Evolutionary conservation across 2,888 invertebrate genomes (phyloP).

Genomic region (Sisyra terminalis): DNA sequence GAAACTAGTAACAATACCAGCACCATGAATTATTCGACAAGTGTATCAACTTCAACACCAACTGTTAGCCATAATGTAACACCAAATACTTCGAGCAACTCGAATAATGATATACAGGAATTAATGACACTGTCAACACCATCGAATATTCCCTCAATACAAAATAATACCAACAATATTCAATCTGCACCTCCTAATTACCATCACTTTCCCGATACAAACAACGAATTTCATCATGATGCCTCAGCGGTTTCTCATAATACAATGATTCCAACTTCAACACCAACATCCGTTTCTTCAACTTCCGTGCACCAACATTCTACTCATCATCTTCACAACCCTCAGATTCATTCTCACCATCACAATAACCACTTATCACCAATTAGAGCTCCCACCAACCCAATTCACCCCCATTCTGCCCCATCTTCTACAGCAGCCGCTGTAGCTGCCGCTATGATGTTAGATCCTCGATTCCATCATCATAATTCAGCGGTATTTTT

Average conservation of each 20-base stretch:
- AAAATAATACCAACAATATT: slow-evolving; percentile 15
- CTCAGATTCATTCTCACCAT: slow-evolving; percentile 20
- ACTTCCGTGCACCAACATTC: slow-evolving; percentile 25
- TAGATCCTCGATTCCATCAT: slow-evolving; percentile 30
- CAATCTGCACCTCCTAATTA: slow-evolving; percentile 23
- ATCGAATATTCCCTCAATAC: neutral
- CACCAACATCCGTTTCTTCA: slow-evolving; percentile 19
- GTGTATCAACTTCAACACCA: slow-evolving; percentile 18
- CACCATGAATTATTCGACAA: slow-evolving; percentile 21
- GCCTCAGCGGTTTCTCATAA: neutral
- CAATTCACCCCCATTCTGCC: slow-evolving; percentile 20
- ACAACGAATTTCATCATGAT: slow-evolving; percentile 17
- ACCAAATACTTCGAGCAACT: slow-evolving; percentile 14
- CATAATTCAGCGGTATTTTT: slow-evolving; percentile 23
- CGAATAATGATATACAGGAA: slow-evolving; percentile 25
- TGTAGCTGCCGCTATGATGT: slow-evolving; percentile 31
- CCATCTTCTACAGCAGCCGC: slow-evolving; percentile 28
- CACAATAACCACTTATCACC: slow-evolving; percentile 19
- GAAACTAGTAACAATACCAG: slow-evolving; percentile 18
- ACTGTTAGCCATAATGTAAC: slow-evolving; percentile 16
- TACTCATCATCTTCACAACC: slow-evolving; percentile 19
- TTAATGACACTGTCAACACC: slow-evolving; percentile 21
- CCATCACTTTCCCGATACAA: slow-evolving; percentile 25
- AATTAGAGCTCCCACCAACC: slow-evolving; percentile 20
- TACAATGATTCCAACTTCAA: slow-evolving; percentile 21